Evolutionary conservation across 2,888 invertebrate species (phyloP).

Genomic region (Stenolophus ochropezus): DNA sequence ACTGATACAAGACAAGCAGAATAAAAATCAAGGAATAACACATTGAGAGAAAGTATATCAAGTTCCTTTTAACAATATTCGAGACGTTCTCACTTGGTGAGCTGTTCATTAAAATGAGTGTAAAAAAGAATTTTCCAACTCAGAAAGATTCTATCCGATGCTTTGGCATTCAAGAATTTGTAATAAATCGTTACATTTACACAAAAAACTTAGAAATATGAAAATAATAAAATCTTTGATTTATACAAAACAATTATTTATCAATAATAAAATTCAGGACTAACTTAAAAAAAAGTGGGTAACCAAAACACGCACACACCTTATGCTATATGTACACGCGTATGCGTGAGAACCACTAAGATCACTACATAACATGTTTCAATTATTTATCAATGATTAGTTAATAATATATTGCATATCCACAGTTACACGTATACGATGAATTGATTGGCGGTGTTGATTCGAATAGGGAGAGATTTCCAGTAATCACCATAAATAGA

Average conservation of each 20-base stretch:
- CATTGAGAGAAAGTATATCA: constrained; percentile 1
- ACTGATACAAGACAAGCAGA: constrained; percentile 42
- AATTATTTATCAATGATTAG: constrained; percentile 38
- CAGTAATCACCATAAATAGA: constrained; percentile 44
- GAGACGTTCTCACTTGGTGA: constrained; percentile 52
- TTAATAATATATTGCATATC: constrained; percentile 52
- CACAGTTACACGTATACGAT: constrained; percentile 60
- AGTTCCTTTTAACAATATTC: constrained; percentile 45
- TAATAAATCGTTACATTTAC: constrained; percentile 54
- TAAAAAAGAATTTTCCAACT: constrained; percentile 38
- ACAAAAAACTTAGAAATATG: constrained; percentile 67
- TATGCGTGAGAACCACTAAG: constrained; percentile 29
- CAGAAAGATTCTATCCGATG: constrained; percentile 43
- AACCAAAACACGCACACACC: constrained; percentile 43
- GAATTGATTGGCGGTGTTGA: constrained; percentile 46
- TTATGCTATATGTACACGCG: constrained; percentile 39
- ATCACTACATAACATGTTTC: constrained; percentile 56
- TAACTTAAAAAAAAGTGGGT: constrained; percentile 49
- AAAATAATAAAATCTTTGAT: constrained; percentile 67
- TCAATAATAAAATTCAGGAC: constrained; percentile 51
- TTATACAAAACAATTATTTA: constrained; percentile 69
- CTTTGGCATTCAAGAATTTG: constrained; percentile 59
- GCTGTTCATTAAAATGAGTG: constrained; percentile 23
- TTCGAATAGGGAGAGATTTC: constrained; percentile 54
- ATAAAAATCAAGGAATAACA: constrained; percentile 27